Evolutionary conservation across 2,888 invertebrate species (phyloP), one percentile per base, ranked within the genome.

Genomic region (Scaeva pyrastri): DNA sequence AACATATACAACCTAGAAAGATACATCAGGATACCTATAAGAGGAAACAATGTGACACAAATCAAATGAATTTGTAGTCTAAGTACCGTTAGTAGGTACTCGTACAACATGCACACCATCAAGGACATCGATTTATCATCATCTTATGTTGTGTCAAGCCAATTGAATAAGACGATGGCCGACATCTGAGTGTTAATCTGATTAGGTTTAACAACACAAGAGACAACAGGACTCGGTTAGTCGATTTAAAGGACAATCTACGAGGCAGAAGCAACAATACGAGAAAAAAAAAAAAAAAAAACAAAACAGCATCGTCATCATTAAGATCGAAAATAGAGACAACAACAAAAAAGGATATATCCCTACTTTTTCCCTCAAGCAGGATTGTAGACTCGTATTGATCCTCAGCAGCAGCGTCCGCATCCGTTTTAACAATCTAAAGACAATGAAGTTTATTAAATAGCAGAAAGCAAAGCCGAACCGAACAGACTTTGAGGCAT

Each of bases 51-150:
- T 73, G 50, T 41, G 64, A 64, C 48, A 58, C 56, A 74, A 74
- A 80, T 80, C 58, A 74, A 68, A 74, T 80, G 66, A 80, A 60
- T 68, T 80, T 74, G 68, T 78, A 43, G 26, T 52, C 52, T 26
- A 26, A 52, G 52, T 52, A 52, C 52, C 23, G 21, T 23, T 5
- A 52, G 19, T 16, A 2, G 41, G 43, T 3, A 1, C 31, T 31
- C 3, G 21, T 5, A 12, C 1, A 6, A 3, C 23, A 10, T 39
- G 2, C 39, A 10, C 8, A n/a, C n/a, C 21, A 60, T 31, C 36
- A 41, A 52, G 70, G 26, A 62, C 43, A 70, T 70, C 70, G 70
- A 70, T 62, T 70, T 70, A 70, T 77, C 39, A 70, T 77, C 39
- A 62, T 43, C 31, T 58, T 50, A 60, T 60, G 21, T 43, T 19